A percentile compares a stretch with the other conserved stretches of the same genome.
Conservation (phyloP, 2,888 invertebrate species). For the Dorcus parallelipipedus region DNA sequence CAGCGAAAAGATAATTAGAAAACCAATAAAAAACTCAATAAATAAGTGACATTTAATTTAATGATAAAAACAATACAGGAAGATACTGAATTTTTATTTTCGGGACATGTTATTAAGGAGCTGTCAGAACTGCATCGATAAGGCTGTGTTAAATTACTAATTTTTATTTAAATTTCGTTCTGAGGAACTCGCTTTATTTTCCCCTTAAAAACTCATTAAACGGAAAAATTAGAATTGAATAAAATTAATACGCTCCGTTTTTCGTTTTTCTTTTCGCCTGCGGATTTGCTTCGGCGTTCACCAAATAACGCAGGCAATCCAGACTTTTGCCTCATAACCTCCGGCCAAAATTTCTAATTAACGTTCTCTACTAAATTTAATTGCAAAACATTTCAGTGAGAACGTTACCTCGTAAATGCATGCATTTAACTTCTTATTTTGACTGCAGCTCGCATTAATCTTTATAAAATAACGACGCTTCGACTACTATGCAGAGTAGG, state of each 20-base stretch:
- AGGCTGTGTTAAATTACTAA: slow-evolving; percentile 28
- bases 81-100: slow-evolving; percentile 12
- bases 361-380: slow-evolving; percentile 40
- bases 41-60: slow-evolving; percentile 35
- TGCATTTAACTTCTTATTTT: background rate
- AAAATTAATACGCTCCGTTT: slow-evolving; percentile 34
- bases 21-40: slow-evolving; percentile 15
- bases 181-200: slow-evolving; percentile 16
- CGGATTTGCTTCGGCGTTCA: slow-evolving; percentile 35
- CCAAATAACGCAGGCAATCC: slow-evolving; percentile 30
- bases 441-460: background rate
- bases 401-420: slow-evolving; percentile 17
- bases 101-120: slow-evolving; percentile 24
- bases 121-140: slow-evolving; percentile 31
- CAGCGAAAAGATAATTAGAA: background rate
- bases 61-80: slow-evolving; percentile 34
- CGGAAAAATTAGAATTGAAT: slow-evolving; percentile 30
- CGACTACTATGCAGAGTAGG: no score
- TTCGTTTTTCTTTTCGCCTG: slow-evolving; percentile 36
- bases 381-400: slow-evolving; percentile 33
- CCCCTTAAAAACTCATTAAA: slow-evolving; percentile 21
- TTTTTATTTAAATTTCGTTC: slow-evolving; percentile 25
- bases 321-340: slow-evolving; percentile 38
- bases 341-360: slow-evolving; percentile 38
- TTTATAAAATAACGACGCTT: no score